Evolutionary conservation across 2,888 invertebrate genomes (phyloP), one percentile per base, ranked within the genome.

Genomic region (Drosophila hamatofila): DNA sequence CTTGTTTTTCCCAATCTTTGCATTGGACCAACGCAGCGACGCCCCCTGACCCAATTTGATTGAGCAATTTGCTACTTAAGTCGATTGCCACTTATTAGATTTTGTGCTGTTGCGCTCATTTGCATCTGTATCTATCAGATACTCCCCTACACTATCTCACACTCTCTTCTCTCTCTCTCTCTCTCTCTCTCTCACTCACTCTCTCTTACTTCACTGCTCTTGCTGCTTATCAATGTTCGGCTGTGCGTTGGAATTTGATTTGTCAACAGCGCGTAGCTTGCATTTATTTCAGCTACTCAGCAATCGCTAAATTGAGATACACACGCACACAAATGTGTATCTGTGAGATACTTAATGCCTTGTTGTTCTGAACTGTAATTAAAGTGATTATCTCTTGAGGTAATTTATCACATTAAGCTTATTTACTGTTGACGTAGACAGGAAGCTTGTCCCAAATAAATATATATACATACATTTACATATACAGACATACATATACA

Each of bases 11-110:
- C 39, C 39, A 77, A 68, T 68, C 72, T 64, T 64, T 39, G 58
- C 61, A 59, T 42, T 63, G 25, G 58, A 55, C 54, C 60, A 68
- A 72, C 23, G 72, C 60, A 37, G 46, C 44, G 51, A 46, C 74
- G 72, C 67, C 59, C 66, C 64, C 60, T 88, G 88, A 86, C 85
- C 88, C 67, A 86, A 83, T 83, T 86, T 60, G 79, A 75, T 85
- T 81, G 74, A 78, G 81, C 81, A 80, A 88, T 85, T 85, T 80
- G 74, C 75, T 80, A 77, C 73, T 83, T 78, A 59, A 80, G 78
- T 75, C 75, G 75, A 61, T 75, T 68, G 54, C 30, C 58, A 62
- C 64, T 83, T 83, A 86, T 83, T 83, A 83, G 81, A 86, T 83
- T 83, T 77, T 61, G 65, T 74, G 69, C 74, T 56, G 66, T 57